Evolutionary conservation across 2,888 invertebrate genomes (phyloP).

Genomic region (Lampropteryx suffumata): DNA sequence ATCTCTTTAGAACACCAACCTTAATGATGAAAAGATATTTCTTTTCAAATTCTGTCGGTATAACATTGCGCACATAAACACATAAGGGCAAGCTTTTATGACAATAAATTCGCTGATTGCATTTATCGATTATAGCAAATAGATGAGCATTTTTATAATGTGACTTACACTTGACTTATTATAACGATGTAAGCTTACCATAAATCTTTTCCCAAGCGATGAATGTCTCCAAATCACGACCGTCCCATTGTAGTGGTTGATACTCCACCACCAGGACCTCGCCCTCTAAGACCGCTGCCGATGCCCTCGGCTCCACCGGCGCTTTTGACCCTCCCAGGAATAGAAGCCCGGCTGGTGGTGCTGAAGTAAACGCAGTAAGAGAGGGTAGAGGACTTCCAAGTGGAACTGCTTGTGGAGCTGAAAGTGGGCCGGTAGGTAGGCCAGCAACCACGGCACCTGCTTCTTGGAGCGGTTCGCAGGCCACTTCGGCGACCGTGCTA

Average conservation of each 20-base stretch:
- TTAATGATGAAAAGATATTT: neutral
- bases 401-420: constrained; percentile 58
- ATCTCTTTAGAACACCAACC: constrained; percentile 15
- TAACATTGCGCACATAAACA: too few species aligned
- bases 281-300: constrained; percentile 82
- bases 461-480: constrained; percentile 70
- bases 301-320: constrained; percentile 83
- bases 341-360: constrained; percentile 73
- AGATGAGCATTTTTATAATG: too few species aligned
- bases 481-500: constrained; percentile 73
- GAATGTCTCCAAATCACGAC: constrained; percentile 74
- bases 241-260: constrained; percentile 80
- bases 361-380: constrained; percentile 42
- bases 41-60: constrained; percentile 7
- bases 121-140: too few species aligned
- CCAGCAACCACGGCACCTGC: constrained; percentile 69
- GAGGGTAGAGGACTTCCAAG: constrained; percentile 61
- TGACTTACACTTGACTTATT: too few species aligned
- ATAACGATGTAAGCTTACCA: constrained; percentile 50
- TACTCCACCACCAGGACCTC: constrained; percentile 85
- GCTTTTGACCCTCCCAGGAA: constrained; percentile 85
- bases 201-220: constrained; percentile 78
- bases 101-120: too few species aligned
- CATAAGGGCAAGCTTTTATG: too few species aligned
- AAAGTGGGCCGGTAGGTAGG: constrained; percentile 65